Percentiles rank a stretch among this genome's conserved stretches.
These are phyloP conservation scores for Drosophila mayaguana DNA, from an alignment of 2,888 invertebrate genomes.

Conservation along the genomic window DNA sequence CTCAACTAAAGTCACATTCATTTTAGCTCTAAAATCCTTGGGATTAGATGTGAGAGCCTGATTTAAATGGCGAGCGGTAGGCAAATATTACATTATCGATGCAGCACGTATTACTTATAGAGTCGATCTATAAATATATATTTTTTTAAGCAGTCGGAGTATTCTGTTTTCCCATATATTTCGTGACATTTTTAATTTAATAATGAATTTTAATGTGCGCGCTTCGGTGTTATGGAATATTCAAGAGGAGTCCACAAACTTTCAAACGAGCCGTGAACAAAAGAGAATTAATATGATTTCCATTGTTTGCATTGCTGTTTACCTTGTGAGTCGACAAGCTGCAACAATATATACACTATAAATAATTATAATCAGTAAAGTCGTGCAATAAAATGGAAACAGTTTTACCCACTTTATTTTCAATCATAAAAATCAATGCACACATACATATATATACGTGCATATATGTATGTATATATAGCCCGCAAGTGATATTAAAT, in stretches of 20 bases:
- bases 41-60: neutral
- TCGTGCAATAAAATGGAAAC: constrained; percentile 7
- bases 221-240: constrained; percentile 20
- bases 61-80: neutral
- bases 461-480: neutral
- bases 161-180: constrained; percentile 1
- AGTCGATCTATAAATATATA: neutral
- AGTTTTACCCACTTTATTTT: neutral
- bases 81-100: neutral
- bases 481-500: constrained; percentile 65
- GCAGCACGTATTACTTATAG: neutral
- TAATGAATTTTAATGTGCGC: neutral
- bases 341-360: constrained; percentile 16
- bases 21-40: neutral
- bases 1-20: too few relatives aligned
- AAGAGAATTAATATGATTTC: constrained; percentile 38
- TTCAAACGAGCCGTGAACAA: neutral
- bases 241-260: neutral
- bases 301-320: constrained; percentile 17
- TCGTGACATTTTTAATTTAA: too few relatives aligned
- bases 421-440: constrained; percentile 20
- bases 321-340: constrained; percentile 5
- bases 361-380: constrained; percentile 14
- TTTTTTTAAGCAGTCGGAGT: neutral
- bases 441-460: neutral